phyloP scores from a whole-genome alignment of 2,888 invertebrate species.

The Eurytoma californica region DNA sequence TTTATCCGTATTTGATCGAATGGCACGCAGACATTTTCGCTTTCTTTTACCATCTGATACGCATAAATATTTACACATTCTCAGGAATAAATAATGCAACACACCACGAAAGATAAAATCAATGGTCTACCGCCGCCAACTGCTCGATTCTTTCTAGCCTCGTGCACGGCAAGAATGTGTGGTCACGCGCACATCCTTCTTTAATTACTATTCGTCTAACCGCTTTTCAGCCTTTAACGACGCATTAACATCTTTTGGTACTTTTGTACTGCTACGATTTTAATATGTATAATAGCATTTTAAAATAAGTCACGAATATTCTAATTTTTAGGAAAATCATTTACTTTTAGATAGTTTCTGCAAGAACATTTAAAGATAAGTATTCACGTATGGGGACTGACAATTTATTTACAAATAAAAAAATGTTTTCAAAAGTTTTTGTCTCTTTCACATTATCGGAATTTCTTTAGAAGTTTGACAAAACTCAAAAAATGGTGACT shows the following conservation, averaged over 20 bases:
- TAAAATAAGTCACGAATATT: too few species aligned
- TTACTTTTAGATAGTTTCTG: too few species aligned
- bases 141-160: background rate
- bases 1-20: background rate
- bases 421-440: too few species aligned
- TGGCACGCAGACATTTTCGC: background rate
- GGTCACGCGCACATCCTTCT: background rate
- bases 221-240: background rate
- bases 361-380: too few species aligned
- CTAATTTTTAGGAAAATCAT: too few species aligned
- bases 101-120: background rate
- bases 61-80: conserved; percentile 17
- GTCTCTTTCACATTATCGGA: background rate
- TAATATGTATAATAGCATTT: too few species aligned
- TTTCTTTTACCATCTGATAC: background rate
- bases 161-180: too few species aligned
- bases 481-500: too few species aligned
- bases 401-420: too few species aligned
- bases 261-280: too few species aligned
- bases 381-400: too few species aligned
- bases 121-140: background rate
- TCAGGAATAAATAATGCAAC: conserved; percentile 12
- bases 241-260: too few species aligned
- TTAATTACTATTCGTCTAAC: background rate
- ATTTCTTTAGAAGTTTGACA: background rate